These are phyloP conservation scores for Mechanitis messenoides DNA, from an alignment of 2,888 invertebrate species.

Conservation along the genomic window DNA sequence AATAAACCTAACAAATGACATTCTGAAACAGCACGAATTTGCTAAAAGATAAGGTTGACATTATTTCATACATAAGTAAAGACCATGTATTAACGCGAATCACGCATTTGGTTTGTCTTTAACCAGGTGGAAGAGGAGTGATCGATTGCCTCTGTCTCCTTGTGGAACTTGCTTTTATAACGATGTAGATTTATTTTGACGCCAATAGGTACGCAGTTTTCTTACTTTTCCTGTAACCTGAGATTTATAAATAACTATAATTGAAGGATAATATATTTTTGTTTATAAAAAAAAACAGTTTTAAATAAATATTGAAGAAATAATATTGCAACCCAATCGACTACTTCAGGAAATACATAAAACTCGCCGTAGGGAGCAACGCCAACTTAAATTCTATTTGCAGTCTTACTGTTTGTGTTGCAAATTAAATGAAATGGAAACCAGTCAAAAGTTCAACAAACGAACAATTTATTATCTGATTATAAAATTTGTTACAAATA, in stretches of 20 bases:
- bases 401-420: slow-evolving; percentile 47
- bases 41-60: slow-evolving; percentile 38
- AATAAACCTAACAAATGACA: slow-evolving; percentile 50
- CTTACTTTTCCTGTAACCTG: too few relatives aligned
- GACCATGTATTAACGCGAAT: slow-evolving; percentile 58
- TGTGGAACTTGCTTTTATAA: slow-evolving; percentile 30
- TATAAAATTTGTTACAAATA: too few relatives aligned
- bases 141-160: slow-evolving; percentile 67
- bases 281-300: too few relatives aligned
- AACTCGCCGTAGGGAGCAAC: slow-evolving; percentile 33
- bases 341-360: slow-evolving; percentile 31
- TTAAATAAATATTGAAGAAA: too few relatives aligned
- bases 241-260: too few relatives aligned
- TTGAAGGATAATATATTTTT: too few relatives aligned
- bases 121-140: slow-evolving; percentile 59
- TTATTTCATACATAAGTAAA: slow-evolving; percentile 13
- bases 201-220: too few relatives aligned
- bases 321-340: too few relatives aligned
- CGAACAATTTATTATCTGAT: too few relatives aligned
- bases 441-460: too few relatives aligned
- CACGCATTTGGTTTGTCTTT: slow-evolving; percentile 59
- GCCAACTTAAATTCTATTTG: slow-evolving; percentile 64
- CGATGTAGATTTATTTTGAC: neutral
- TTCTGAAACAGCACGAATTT: slow-evolving; percentile 43
- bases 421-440: slow-evolving; percentile 24